These are phyloP conservation scores for Phataginus tetradactyla DNA, from an alignment of 2,797 vertebrate genomes.

Conservation along the genomic window DNA sequence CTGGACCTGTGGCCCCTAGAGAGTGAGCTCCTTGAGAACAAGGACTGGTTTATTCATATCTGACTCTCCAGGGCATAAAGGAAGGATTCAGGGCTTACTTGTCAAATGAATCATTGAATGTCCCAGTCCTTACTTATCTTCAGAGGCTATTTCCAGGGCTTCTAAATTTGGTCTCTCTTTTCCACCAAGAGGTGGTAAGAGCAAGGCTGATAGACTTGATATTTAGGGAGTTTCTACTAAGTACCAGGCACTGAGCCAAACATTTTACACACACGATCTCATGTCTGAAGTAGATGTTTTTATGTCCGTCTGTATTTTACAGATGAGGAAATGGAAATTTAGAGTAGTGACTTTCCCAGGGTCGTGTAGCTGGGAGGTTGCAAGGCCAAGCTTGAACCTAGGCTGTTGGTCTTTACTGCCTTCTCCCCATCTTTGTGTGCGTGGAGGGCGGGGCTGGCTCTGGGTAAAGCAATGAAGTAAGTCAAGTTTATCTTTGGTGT, in stretches of 20 bases:
- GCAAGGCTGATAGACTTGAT: not conserved
- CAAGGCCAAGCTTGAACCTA: not conserved
- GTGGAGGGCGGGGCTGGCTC: not conserved
- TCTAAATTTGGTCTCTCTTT: constrained; percentile 33
- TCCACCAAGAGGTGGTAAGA: not conserved
- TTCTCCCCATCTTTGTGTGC: not conserved
- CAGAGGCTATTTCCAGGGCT: constrained; percentile 34
- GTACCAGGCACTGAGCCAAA: not conserved
- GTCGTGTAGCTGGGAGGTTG: not conserved
- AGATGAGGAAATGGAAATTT: constrained; percentile 21
- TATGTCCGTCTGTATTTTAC: not conserved
- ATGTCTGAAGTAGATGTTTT: not conserved
- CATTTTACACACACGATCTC: not conserved
- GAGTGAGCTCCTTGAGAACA: constrained; percentile 13
- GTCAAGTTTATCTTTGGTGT: not conserved
- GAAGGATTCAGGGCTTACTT: constrained; percentile 12
- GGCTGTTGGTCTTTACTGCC: not conserved
- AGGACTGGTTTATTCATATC: not conserved
- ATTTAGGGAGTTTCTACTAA: constrained; percentile 16
- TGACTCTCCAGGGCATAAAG: constrained; percentile 21
- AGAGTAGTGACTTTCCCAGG: not conserved
- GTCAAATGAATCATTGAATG: not conserved
- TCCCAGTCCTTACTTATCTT: not conserved
- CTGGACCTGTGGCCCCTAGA: not conserved
- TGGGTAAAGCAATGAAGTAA: not conserved